Conservation (phyloP, 2,797 vertebrate species). For the Macrochelys suwanniensis region DNA sequence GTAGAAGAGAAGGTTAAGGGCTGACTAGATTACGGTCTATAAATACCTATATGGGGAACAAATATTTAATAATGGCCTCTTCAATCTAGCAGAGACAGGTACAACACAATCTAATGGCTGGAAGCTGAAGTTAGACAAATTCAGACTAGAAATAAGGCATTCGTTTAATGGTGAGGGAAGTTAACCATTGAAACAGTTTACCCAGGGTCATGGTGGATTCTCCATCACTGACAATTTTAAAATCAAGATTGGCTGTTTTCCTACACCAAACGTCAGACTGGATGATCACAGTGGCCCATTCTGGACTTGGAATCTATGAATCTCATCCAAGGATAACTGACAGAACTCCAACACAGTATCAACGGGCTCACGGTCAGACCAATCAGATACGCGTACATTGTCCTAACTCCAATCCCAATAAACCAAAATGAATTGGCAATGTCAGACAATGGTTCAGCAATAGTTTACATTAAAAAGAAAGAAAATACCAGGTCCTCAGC, state of each 20-base stretch:
- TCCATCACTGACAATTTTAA: background rate
- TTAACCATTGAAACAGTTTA: background rate
- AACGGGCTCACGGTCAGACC: background rate
- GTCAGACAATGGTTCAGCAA: background rate
- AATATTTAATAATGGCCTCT: background rate
- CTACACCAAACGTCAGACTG: background rate
- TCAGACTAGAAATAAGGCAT: background rate
- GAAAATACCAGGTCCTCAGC: background rate
- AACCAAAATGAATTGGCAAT: background rate
- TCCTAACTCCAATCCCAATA: background rate
- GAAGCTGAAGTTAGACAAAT: background rate
- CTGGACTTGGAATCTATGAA: background rate
- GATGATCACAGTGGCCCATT: background rate
- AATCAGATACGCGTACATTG: background rate
- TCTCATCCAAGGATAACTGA: background rate
- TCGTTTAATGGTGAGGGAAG: background rate
- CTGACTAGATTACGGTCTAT: background rate
- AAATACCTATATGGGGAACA: background rate
- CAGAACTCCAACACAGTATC: background rate
- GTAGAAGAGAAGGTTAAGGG: background rate
- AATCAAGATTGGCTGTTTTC: background rate
- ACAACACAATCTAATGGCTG: background rate
- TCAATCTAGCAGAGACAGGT: background rate
- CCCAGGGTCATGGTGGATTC: background rate
- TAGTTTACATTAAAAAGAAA: background rate